Evolutionary conservation across 2,113 vertebrate genomes (phyloP), one percentile per base, ranked within the genome.

Genomic region (Neotragus pygmaeus): DNA sequence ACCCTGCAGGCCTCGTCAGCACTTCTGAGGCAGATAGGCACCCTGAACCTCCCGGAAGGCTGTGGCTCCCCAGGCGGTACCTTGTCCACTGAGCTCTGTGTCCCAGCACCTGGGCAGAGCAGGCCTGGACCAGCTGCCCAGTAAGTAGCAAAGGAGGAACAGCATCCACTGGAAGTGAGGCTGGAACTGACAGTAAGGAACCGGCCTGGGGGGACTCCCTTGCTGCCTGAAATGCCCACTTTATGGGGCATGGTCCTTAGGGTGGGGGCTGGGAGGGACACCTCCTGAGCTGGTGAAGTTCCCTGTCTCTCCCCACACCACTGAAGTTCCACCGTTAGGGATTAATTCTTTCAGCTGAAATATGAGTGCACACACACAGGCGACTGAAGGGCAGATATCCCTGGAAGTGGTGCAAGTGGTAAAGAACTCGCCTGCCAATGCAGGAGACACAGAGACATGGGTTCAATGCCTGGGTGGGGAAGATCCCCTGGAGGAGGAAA

Each of bases 151-250:
- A 9, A 5, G n/a, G 62, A 57, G 12, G 43, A n/a, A 15, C 39
- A 30, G 27, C 33, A 60, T 25, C 45, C 36, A 3, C 33, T n/a
- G n/a, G 43, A 23, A 9, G 53, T 55, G 27, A 8, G 80, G 28
- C 7, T 10, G 4, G 17, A 25, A 30, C 19, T 9, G 6, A 2
- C 10, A 14, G 51, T 3, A 17, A 1, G 14, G 10, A n/a, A 45
- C 11, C 1, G 16, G 15, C 77, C 45, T 6, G 16, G 30, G 9
- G 28, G 47, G 6, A 30, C 49, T 27, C 36, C 36, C 25, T 16
- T 23, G 9, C 15, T 0, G 23, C 30, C 25, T 10, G 25, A 57
- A 11, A 11, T 33, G 9, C 13, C 64, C n/a, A 2, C 13, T 33
- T 57, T 1, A 8, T 12, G 43, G 47, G n/a, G 27, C 17, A 4